phyloP scores from a whole-genome alignment of 2,797 vertebrate species.

The Choloepus didactylus region DNA sequence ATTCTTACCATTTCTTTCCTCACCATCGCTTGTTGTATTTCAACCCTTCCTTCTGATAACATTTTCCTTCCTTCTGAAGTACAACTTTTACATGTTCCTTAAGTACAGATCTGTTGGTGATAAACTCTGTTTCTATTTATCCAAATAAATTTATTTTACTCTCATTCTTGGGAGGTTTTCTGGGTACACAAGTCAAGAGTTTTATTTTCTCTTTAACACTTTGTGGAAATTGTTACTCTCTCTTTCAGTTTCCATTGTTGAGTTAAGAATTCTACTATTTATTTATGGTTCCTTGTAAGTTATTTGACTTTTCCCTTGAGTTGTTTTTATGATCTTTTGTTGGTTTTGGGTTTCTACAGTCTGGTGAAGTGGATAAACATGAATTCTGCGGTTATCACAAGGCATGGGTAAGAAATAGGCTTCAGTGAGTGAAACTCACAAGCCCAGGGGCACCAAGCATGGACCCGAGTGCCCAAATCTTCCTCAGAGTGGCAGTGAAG shows the following conservation, averaged over 20 bases:
- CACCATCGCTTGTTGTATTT: neutral
- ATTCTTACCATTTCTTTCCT: conserved; percentile 15
- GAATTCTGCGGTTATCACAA: neutral
- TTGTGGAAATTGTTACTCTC: neutral
- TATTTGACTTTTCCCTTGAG: neutral
- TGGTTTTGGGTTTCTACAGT: neutral
- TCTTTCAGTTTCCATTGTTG: neutral
- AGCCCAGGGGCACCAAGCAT: neutral
- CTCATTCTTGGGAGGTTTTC: neutral
- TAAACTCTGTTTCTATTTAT: conserved; percentile 20
- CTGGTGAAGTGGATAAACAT: neutral
- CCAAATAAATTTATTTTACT: conserved; percentile 33
- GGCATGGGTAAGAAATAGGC: neutral
- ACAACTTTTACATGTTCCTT: conserved; percentile 18
- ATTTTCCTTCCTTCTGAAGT: conserved; percentile 30
- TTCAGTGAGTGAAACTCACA: neutral
- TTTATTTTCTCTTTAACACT: neutral
- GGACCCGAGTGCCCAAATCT: neutral
- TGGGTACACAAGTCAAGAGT: neutral
- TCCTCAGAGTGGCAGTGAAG: neutral
- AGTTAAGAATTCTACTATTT: neutral
- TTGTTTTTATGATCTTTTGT: neutral
- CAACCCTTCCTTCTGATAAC: neutral
- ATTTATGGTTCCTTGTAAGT: neutral
- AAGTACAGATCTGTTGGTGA: neutral